Evolutionary conservation across 1,140 invertebrate genomes (phyloP), one percentile per base, ranked within the genome.

Genomic region (Bicyclus anynana): DNA sequence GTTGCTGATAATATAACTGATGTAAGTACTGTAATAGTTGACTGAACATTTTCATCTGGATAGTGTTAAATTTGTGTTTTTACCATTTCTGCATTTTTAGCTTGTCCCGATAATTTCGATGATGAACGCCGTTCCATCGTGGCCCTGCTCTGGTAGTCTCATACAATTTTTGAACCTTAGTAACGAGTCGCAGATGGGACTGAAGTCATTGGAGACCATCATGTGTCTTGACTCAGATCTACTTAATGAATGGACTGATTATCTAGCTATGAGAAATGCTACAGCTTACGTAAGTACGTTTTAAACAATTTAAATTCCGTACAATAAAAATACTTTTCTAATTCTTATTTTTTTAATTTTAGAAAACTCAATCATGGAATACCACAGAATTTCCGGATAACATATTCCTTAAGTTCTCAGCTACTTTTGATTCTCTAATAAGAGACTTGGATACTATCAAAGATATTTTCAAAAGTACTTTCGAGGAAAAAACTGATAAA

Each of bases 91-190:
- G 52, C n/a, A 47, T 51, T 69, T 73, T 5, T 62, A 89, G 86
- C 46, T 87, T 48, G 53, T 62, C 27, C 65, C 74, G 55, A 72
- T 89, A 57, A 77, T 86, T 18, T 26, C 54, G 4, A 12, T 81
- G 4, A 55, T 89, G 37, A 85, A 85, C 57, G 61, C 65, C 0
- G 66, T 74, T 1, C 72, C 77, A 3, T 46, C 69, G 0, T 89
- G 88, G 88, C 88, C 88, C 0, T 89, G 88, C 44, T 72, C 70
- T 5, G 37, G 14, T 0, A 83, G 82, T 21, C 37, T 87, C 4
- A 60, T 74, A 0, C 57, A 72, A 4, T 10, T 76, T 3, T 12
- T 89, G 14, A 35, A 47, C 1, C 53, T 87, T 1, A 67, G 56
- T 7, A 20, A 50, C 4, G 48, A 47, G 4, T 73, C 82, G 2